A percentile compares a stretch with the other conserved stretches of the same genome.
phyloP scores from a whole-genome alignment of 2,797 vertebrate genomes.

The Helostoma temminkii region DNA sequence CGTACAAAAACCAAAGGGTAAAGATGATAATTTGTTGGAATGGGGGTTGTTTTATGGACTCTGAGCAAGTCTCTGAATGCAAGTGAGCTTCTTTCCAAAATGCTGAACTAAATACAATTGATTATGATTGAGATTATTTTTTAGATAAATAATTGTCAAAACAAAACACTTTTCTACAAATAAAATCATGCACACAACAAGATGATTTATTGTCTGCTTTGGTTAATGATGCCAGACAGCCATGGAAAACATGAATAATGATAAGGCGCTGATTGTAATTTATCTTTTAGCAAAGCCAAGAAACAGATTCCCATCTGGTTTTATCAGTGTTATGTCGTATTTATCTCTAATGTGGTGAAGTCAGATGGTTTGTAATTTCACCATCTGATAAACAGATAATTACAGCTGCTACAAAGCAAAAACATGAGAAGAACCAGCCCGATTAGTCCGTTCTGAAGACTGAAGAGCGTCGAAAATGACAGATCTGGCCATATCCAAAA shows the following conservation, averaged over 20 bases:
- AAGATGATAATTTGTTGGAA: too few relatives aligned
- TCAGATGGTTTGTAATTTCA: not conserved
- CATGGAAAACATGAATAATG: not conserved
- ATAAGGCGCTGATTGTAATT: not conserved
- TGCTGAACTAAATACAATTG: not conserved
- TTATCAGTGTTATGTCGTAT: slow-evolving; percentile 2
- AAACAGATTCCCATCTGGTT: not conserved
- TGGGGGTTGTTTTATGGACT: too few relatives aligned
- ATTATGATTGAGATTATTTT: too few relatives aligned
- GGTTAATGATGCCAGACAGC: not conserved
- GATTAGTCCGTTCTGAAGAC: too few relatives aligned
- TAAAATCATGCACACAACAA: too few relatives aligned
- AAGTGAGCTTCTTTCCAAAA: not conserved
- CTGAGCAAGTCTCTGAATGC: not conserved
- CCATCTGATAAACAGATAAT: not conserved
- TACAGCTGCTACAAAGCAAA: slow-evolving; percentile 4
- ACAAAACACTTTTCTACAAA: not conserved
- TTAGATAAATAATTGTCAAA: not conserved
- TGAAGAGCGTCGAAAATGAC: too few relatives aligned
- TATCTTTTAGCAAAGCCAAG: not conserved
- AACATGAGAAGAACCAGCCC: not conserved
- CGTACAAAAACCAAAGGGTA: too few relatives aligned
- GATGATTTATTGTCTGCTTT: not conserved
- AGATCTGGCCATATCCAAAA: too few relatives aligned
- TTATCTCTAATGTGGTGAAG: slow-evolving; percentile 6